Base-by-base conservation (phyloP, 2,888 invertebrate species). In the Chesias legatella region DNA sequence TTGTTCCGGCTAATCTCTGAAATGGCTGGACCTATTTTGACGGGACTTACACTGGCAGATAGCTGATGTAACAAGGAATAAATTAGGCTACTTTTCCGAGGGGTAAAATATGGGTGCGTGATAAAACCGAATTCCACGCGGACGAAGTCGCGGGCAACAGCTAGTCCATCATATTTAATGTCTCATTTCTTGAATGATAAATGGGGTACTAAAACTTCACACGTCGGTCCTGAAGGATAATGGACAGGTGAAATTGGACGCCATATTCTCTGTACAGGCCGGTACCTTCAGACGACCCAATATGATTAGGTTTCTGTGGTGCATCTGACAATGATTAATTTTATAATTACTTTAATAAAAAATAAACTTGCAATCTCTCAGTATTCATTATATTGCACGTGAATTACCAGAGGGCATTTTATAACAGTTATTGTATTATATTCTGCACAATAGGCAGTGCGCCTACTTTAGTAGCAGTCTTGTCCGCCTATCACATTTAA, bases 151-250 rank as follows among this genome's bases (percentile, higher is more conserved):
- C n/a, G n/a, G n/a, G n/a, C n/a, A n/a, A n/a, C n/a, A n/a, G n/a
- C n/a, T n/a, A n/a, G n/a, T 71, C 60, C 60, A 64, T 72, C 66
- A 67, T 63, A 45, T 67, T 69, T 59, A 68, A 44, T 56, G 48
- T 56, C 65, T 69, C 65, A 67, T 74, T 71, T 68, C 49, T 37
- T 20, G 42, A 48, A 61, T 74, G 73, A 78, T 73, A 57, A 69
- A 76, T 68, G 62, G 61, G 43, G 43, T 48, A 48, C 57, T 60
- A 58, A 57, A 63, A 56, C 55, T 48, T 48, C 40, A 41, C 48
- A 38, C 31, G 39, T 37, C 44, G 30, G 33, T 43, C 36, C 43
- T 41, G 27, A 38, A 32, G 40, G 38, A 39, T 53, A 51, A 57
- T 53, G 41, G 32, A 41, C 40, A 43, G 34, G 36, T 10, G 32